Conservation (phyloP, 2,797 vertebrate genomes). For the Hemitrygon akajei region DNA sequence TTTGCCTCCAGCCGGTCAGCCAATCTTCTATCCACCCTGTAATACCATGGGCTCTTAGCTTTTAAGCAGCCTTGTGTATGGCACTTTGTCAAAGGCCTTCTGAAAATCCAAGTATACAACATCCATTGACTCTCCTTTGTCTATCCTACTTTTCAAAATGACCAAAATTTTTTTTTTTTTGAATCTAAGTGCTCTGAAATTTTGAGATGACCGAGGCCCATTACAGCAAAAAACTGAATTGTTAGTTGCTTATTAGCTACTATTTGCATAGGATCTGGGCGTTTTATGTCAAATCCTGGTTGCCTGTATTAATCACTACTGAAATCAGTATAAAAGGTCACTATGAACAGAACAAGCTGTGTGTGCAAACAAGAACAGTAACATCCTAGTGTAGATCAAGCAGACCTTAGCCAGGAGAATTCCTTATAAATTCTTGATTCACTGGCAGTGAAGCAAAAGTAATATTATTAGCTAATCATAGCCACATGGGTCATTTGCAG, state of each 20-base stretch:
- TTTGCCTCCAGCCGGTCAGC: no score
- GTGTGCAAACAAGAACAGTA: conserved; percentile 1
- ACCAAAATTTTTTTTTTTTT: background rate
- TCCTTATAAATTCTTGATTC: background rate
- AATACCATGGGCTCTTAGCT: no score
- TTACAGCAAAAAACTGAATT: background rate
- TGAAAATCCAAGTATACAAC: no score
- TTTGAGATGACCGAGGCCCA: no score
- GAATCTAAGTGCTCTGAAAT: background rate
- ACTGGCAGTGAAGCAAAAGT: background rate
- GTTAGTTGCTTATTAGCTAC: background rate
- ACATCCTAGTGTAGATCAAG: background rate
- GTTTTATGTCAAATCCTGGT: background rate
- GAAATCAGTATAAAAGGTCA: conserved; percentile 10
- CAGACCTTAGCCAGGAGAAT: background rate
- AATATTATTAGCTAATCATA: conserved; percentile 22
- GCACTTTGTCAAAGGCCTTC: no score
- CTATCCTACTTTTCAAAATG: background rate
- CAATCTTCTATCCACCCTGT: no score
- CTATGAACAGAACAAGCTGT: background rate
- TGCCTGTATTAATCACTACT: background rate
- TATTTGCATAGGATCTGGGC: background rate
- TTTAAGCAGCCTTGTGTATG: no score
- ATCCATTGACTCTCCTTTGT: background rate
- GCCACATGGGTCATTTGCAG: conserved; percentile 12